Conservation (phyloP, 2,113 vertebrate genomes). For the Carassius carassius region DNA sequence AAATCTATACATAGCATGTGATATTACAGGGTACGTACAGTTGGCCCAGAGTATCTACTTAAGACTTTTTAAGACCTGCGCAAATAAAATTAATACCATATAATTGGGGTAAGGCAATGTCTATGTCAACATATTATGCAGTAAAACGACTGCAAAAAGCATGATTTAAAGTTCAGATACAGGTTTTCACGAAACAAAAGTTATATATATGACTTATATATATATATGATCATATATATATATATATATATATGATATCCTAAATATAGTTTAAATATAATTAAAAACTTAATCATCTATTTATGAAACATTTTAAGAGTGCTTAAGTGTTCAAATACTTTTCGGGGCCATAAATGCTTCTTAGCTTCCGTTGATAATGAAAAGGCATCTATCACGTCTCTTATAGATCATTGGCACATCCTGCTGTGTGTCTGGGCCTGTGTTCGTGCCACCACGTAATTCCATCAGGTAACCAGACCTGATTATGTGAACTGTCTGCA, state of each 20-base stretch:
- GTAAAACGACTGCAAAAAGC: too few relatives aligned
- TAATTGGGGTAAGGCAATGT: too few relatives aligned
- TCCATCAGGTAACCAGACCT: constrained; percentile 46
- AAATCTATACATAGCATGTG: constrained; percentile 1
- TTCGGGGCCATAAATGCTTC: neutral
- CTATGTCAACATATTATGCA: too few relatives aligned
- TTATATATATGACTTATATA: too few relatives aligned
- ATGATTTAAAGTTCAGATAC: too few relatives aligned
- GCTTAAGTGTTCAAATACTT: neutral
- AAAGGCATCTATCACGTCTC: neutral
- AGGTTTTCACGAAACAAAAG: too few relatives aligned
- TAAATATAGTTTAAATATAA: too few relatives aligned
- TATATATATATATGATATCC: too few relatives aligned
- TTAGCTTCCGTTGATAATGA: neutral
- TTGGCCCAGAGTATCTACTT: too few relatives aligned
- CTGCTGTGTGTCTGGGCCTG: neutral
- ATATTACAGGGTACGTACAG: neutral
- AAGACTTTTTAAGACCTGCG: too few relatives aligned
- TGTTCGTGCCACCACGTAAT: constrained; percentile 37
- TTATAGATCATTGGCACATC: neutral
- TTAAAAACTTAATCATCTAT: neutral
- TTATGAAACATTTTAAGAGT: neutral
- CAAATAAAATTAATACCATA: too few relatives aligned
- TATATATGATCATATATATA: too few relatives aligned
- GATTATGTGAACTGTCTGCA: constrained; percentile 30